Conservation (phyloP, 1,140 invertebrate genomes). For the Zophobas atratus region DNA sequence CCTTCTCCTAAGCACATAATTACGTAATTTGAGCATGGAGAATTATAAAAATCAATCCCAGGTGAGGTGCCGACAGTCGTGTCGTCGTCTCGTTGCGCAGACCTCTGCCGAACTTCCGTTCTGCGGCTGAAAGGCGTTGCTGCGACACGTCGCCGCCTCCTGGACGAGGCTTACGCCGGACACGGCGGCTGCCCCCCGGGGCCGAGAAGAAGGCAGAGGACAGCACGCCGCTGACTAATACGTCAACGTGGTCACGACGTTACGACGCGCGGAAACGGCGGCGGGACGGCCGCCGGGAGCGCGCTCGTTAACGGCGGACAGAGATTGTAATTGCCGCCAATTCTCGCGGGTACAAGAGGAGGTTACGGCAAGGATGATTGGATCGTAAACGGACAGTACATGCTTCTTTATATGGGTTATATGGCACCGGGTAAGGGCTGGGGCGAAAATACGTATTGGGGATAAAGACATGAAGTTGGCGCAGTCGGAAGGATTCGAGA, state of each 20-base stretch:
- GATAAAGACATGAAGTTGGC: no score
- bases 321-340: slow-evolving; percentile 32
- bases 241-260: slow-evolving; percentile 28
- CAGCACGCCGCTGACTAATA: slow-evolving; percentile 37
- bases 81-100: slow-evolving; percentile 48
- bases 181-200: neutral
- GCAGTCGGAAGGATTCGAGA: no score
- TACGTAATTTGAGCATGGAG: slow-evolving; percentile 55
- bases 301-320: slow-evolving; percentile 17
- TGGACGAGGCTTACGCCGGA: slow-evolving; percentile 42
- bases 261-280: slow-evolving; percentile 25
- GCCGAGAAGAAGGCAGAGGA: neutral
- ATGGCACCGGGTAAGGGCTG: no score
- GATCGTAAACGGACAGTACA: no score
- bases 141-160: slow-evolving; percentile 41
- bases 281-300: slow-evolving; percentile 20
- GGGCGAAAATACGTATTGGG: no score
- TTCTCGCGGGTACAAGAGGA: neutral
- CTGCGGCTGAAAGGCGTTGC: slow-evolving; percentile 24
- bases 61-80: slow-evolving; percentile 47
- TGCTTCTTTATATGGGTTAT: no score
- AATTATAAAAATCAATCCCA: slow-evolving; percentile 58
- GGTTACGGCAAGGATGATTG: no score
- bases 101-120: slow-evolving; percentile 17
- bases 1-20: slow-evolving; percentile 48